phyloP scores from a whole-genome alignment of 2,797 vertebrate species.

The Phrynocephalus vlangalii region DNA sequence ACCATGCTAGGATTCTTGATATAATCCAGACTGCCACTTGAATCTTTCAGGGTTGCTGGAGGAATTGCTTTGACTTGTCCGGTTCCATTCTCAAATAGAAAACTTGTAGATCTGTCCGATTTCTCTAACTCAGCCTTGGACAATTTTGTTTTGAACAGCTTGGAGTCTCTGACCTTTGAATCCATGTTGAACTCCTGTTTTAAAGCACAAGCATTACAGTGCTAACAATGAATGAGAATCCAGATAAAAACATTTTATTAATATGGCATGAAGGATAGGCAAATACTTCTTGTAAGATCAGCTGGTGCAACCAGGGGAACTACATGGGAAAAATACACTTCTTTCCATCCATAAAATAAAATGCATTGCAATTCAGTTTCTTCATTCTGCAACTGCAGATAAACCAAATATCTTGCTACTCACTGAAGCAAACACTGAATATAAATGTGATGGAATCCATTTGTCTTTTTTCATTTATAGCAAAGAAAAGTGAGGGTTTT shows the following conservation, averaged over 20 bases:
- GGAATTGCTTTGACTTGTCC: conserved; percentile 65
- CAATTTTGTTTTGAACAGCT: conserved; percentile 70
- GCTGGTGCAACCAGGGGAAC: background rate
- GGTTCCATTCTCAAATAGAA: conserved; percentile 48
- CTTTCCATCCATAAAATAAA: background rate
- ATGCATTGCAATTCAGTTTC: background rate
- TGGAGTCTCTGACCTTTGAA: conserved; percentile 71
- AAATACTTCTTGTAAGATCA: background rate
- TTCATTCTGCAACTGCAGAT: background rate
- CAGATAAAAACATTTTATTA: background rate
- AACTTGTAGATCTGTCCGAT: conserved; percentile 51
- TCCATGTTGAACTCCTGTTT: conserved; percentile 73
- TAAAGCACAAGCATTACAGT: conserved; percentile 51
- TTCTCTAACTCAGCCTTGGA: conserved; percentile 70
- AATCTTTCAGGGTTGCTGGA: conserved; percentile 68
- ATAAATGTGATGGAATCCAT: background rate
- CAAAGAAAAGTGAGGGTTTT: background rate
- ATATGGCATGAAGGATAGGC: background rate
- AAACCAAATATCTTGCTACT: background rate
- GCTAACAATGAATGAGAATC: conserved; percentile 8
- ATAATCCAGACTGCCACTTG: conserved; percentile 66
- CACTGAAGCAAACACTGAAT: background rate
- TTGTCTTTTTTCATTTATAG: background rate
- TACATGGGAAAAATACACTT: background rate
- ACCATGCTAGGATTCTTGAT: conserved; percentile 58